These are phyloP conservation scores for Heliopora coerulea DNA, from an alignment of 92 coral and sea anemone species.

Conservation along the genomic window DNA sequence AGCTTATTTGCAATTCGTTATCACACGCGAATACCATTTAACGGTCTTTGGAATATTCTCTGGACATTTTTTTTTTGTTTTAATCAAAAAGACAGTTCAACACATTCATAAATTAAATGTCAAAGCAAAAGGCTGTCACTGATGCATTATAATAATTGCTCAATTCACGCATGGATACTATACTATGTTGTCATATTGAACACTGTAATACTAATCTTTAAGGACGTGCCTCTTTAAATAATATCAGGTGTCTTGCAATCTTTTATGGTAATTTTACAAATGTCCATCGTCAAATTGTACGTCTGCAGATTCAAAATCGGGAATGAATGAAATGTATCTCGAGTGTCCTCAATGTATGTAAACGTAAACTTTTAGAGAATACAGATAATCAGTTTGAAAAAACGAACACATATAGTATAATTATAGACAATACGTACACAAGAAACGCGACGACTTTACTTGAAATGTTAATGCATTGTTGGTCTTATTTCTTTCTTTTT, in stretches of 20 bases:
- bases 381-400: not conserved
- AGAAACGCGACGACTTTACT: too few species aligned
- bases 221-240: slow-evolving; percentile 3
- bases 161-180: slow-evolving; percentile 23
- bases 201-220: slow-evolving; percentile 4
- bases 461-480: too few species aligned
- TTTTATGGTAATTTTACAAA: not conserved
- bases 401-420: too few species aligned
- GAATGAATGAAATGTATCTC: not conserved
- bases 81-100: not conserved
- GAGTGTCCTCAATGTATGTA: not conserved
- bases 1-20: too few species aligned
- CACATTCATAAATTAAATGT: not conserved
- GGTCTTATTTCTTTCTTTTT: not conserved
- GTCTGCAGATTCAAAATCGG: slow-evolving; percentile 5
- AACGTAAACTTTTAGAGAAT: not conserved
- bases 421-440: too few species aligned
- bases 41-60: too few species aligned
- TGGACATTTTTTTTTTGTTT: not conserved
- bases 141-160: slow-evolving; percentile 35
- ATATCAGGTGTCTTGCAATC: slow-evolving; percentile 9
- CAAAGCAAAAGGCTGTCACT: not conserved
- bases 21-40: too few species aligned
- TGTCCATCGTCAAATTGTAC: slow-evolving; percentile 6
- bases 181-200: not conserved